These are phyloP conservation scores for Stenolophus ochropezus DNA, from an alignment of 2,888 invertebrate species.

Conservation along the genomic window DNA sequence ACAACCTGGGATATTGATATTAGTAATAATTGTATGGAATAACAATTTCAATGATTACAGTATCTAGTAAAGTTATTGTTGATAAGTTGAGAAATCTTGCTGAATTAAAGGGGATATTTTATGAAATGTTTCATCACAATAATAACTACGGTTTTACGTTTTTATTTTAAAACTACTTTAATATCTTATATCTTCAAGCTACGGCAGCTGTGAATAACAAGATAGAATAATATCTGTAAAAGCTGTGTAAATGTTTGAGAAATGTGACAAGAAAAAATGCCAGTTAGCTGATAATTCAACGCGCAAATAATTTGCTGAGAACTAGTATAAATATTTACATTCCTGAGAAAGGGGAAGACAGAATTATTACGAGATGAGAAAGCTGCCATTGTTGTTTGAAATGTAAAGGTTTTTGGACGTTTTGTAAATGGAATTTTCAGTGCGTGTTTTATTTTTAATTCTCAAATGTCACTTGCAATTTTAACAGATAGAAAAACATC, in stretches of 20 bases:
- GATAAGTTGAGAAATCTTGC: too few species aligned
- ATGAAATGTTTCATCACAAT: too few species aligned
- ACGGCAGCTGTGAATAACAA: background rate
- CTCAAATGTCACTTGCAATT: background rate
- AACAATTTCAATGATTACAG: too few species aligned
- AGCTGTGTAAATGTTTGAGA: conserved; percentile 22
- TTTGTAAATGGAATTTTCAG: background rate
- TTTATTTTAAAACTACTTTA: background rate
- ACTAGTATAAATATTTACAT: conserved; percentile 24
- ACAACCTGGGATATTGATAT: too few species aligned
- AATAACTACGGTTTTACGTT: too few species aligned
- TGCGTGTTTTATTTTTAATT: background rate
- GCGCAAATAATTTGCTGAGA: conserved; percentile 34
- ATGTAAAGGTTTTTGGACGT: background rate
- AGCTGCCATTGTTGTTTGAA: background rate
- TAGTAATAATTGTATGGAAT: too few species aligned
- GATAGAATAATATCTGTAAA: background rate
- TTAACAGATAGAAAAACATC: background rate
- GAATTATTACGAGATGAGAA: conserved; percentile 10
- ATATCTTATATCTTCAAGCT: background rate
- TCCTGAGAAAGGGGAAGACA: conserved; percentile 2
- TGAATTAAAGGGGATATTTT: too few species aligned
- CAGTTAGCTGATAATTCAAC: conserved; percentile 37
- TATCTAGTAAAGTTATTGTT: too few species aligned
- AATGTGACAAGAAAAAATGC: background rate